Percentiles rank a stretch among this genome's conserved stretches.
These are phyloP conservation scores for Rhabdomys dilectus DNA, from an alignment of 2,113 vertebrate species.

Conservation along the genomic window DNA sequence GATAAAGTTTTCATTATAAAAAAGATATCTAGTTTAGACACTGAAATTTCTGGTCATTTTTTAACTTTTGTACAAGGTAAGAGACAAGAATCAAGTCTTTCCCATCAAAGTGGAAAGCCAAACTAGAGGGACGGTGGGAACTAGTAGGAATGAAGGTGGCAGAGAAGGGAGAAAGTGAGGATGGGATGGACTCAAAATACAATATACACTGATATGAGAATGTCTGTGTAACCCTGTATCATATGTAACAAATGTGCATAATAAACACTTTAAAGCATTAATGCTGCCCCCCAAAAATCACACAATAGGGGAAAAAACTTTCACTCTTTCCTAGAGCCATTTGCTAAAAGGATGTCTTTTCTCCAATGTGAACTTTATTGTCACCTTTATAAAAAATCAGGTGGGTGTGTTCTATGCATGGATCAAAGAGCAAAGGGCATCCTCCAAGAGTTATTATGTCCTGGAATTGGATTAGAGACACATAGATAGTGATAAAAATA, in stretches of 20 bases:
- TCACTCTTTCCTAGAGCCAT: background rate
- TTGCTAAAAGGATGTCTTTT: background rate
- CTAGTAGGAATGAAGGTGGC: background rate
- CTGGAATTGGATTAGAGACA: background rate
- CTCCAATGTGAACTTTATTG: background rate
- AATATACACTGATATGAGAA: background rate
- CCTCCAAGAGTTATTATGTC: background rate
- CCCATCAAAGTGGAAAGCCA: background rate
- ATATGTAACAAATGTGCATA: background rate
- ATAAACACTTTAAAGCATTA: background rate
- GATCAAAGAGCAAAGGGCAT: background rate
- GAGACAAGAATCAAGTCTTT: background rate
- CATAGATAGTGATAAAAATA: background rate
- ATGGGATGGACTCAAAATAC: background rate
- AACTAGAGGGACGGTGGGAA: background rate
- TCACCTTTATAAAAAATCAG: background rate
- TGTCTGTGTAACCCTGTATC: background rate
- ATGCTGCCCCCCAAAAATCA: background rate
- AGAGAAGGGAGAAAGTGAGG: background rate
- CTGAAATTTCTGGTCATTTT: background rate
- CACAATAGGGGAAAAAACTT: background rate
- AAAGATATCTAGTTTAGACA: background rate
- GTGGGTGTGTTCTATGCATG: background rate
- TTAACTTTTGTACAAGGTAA: background rate
- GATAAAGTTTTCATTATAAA: background rate